Evolutionary conservation across 1,140 invertebrate genomes (phyloP), one percentile per base, ranked within the genome.

Genomic region (Bombus huntii): DNA sequence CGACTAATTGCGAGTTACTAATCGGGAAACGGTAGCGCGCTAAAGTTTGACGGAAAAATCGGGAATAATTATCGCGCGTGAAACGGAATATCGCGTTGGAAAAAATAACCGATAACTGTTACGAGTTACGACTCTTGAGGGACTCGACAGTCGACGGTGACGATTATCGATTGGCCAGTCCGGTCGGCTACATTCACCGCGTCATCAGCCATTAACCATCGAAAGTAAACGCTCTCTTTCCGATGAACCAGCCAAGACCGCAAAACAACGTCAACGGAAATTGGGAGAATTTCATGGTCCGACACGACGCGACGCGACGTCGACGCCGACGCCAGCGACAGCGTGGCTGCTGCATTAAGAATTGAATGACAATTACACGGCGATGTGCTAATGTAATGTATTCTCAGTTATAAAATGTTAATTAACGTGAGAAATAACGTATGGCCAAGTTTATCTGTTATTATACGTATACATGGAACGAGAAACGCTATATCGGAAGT

Each of bases 131-230:
- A 85, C 76, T 47, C 66, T 85, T 62, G 39, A 83, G 82, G 65
- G 59, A 77, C 90, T 39, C 15, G 59, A 62, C 77, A 70, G 83
- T 34, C 25, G 59, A 68, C 77, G 81, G 83, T 59, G 79, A 78
- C 74, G 86, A 83, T 88, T 92, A 92, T 92, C 86, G 91, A 92
- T 92, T 88, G 68, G 80, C 70, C 70, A 28, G 59, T 62, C 47
- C 47, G 47, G 47, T 53, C 59, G 42, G 74, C 71, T 87, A 87
- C 76, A 77, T 88, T 91, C 87, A 89, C 75, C 85, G 79, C 72
- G 87, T 90, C 91, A 89, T 92, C 86, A 85, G 82, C 87, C 82
- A 92, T 92, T 91, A 92, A 91, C 78, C 86, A 77, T 88, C 73
- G 87, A 92, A 92, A 92, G 91, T 91, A 92, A 92, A 91, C 87